Conservation (phyloP, 1,140 invertebrate species). For the Chlorops oryzae region DNA sequence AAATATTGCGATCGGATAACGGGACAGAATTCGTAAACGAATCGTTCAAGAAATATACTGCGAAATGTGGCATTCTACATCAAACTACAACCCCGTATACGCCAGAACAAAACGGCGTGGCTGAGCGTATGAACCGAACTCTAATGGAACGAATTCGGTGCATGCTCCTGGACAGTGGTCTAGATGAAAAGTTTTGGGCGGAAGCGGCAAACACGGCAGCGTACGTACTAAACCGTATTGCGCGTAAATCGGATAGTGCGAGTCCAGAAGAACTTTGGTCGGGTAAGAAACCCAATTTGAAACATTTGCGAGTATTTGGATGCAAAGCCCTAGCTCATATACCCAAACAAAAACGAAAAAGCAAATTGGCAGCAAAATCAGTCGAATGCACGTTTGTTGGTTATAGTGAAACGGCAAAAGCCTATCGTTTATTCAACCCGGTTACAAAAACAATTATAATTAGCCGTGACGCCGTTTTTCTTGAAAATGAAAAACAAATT, state of each 20-base stretch:
- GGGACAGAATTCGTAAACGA: background rate
- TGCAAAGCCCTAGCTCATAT: conserved; percentile 14
- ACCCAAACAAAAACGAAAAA: conserved; percentile 17
- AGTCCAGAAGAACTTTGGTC: conserved; percentile 14
- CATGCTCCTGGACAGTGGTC: conserved; percentile 27
- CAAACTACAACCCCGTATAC: conserved; percentile 2
- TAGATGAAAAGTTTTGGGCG: conserved; percentile 48
- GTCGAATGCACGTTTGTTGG: conserved; percentile 30
- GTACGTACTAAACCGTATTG: conserved; percentile 10
- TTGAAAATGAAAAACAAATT: conserved; percentile 20
- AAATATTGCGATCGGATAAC: conserved; percentile 2
- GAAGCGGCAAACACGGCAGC: conserved; percentile 45
- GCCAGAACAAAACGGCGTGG: conserved; percentile 9
- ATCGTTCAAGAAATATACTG: background rate
- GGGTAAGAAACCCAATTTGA: background rate
- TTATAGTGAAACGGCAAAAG: conserved; percentile 28
- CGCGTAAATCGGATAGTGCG: background rate
- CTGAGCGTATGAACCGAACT: conserved; percentile 6
- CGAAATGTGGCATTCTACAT: conserved; percentile 1
- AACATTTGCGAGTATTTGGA: conserved; percentile 13
- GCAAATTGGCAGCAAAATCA: conserved; percentile 25
- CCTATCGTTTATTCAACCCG: conserved; percentile 29
- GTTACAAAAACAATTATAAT: conserved; percentile 26
- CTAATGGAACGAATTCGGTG: conserved; percentile 12
- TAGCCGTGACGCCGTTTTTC: conserved; percentile 30